A percentile compares a stretch with the other conserved stretches of the same genome.
Conservation (phyloP, 2,888 invertebrate species). For the Andrena camellia region DNA sequence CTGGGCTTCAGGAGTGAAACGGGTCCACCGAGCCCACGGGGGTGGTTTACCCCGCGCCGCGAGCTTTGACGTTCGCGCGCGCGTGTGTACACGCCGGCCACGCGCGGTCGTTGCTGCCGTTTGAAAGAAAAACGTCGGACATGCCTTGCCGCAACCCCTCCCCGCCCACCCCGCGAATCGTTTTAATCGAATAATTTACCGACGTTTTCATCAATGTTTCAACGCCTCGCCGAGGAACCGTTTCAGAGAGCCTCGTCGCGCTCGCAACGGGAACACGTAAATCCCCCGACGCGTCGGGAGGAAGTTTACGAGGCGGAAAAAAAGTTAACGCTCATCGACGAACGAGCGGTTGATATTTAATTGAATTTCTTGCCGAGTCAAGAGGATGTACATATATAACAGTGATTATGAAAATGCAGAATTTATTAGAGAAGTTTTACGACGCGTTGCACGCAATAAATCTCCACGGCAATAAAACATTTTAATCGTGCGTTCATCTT, state of each 20-base stretch:
- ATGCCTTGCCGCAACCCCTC: slow-evolving; percentile 1
- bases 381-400: slow-evolving; percentile 14
- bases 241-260: neutral
- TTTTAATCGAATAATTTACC: slow-evolving; percentile 37
- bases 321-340: slow-evolving; percentile 7
- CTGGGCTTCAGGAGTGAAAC: slow-evolving; percentile 28
- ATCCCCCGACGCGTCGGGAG: neutral
- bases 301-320: slow-evolving; percentile 9
- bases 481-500: slow-evolving; percentile 34
- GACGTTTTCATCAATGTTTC: slow-evolving; percentile 3
- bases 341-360: slow-evolving; percentile 25
- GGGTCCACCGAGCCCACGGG: neutral
- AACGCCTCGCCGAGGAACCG: neutral
- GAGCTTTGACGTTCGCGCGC: slow-evolving; percentile 44
- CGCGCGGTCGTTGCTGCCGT: slow-evolving; percentile 3
- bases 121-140: slow-evolving; percentile 42
- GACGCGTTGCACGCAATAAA: slow-evolving; percentile 33
- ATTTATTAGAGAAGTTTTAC: slow-evolving; percentile 44
- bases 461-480: slow-evolving; percentile 42
- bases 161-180: neutral
- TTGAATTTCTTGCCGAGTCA: slow-evolving; percentile 23
- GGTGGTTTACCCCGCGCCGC: slow-evolving; percentile 42
- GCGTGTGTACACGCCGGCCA: slow-evolving; percentile 28
- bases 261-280: neutral
- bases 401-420: slow-evolving; percentile 35